These are phyloP conservation scores for Oreochromis niloticus DNA, from an alignment of 2,113 vertebrate species.

Conservation along the genomic window DNA sequence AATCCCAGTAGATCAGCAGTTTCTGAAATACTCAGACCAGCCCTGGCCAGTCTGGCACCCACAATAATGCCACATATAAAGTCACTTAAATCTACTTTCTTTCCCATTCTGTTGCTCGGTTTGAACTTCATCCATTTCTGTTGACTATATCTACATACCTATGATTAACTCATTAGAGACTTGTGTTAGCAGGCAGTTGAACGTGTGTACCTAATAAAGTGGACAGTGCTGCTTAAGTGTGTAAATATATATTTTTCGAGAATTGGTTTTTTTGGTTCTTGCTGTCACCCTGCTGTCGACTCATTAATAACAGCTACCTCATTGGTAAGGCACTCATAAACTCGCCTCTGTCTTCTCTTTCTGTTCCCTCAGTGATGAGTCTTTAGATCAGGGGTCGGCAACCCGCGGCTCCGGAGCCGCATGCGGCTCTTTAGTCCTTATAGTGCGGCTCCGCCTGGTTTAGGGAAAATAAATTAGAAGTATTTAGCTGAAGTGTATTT, in stretches of 20 bases:
- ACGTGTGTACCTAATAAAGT: not conserved
- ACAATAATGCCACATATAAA: not conserved
- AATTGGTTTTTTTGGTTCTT: not conserved
- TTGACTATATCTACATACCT: not conserved
- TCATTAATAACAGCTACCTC: slow-evolving; percentile 20
- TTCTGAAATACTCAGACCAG: not conserved
- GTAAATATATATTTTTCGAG: not conserved
- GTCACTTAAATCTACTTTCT: not conserved
- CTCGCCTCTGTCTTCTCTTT: not conserved
- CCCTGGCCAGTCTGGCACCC: not conserved
- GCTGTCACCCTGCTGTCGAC: not conserved
- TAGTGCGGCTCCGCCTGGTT: too few species aligned
- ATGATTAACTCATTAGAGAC: not conserved
- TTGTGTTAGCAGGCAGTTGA: rapidly evolving
- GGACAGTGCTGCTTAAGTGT: not conserved
- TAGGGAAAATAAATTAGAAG: too few species aligned
- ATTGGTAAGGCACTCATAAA: not conserved
- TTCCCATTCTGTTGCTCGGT: rapidly evolving
- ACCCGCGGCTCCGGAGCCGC: too few species aligned
- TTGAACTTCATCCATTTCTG: not conserved
- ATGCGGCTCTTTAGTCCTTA: too few species aligned
- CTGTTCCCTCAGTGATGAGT: slow-evolving; percentile 9
- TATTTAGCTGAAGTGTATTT: too few species aligned
- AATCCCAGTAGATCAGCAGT: not conserved
- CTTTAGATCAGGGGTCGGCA: too few species aligned